Evolutionary conservation across 2,888 invertebrate genomes (phyloP), one percentile per base, ranked within the genome.

Genomic region (Pyrgus malvae): DNA sequence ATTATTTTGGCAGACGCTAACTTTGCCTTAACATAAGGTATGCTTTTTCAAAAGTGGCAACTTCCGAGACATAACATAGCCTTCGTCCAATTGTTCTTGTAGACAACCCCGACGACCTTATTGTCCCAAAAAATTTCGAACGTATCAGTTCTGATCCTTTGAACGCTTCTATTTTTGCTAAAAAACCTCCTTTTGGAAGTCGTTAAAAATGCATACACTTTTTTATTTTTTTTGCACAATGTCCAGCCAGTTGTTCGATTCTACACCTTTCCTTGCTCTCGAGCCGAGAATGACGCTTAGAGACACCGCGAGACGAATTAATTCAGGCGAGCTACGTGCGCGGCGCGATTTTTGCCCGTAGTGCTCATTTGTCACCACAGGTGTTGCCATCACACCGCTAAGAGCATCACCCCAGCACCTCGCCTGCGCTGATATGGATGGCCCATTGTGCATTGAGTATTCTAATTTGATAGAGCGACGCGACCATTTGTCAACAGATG

Each of bases 251-350:
- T 21, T 21, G 21, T 21, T 4, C 6, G 21, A n/a, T 21, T 29
- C 29, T 61, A 54, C 17, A 5, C 35, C 12, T 35, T 70, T 66
- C 31, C 2, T 45, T 51, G 5, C 53, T 59, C 71, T 60, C 57
- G 57, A 58, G 41, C 25, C 29, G 46, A 67, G 69, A 69, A 74
- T 80, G 84, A 81, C 78, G 77, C 78, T 77, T 68, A 80, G 81
- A 85, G 89, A 88, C 85, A 83, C 76, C 84, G 77, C 75, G 82
- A 83, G 83, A 88, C 83, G 86, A 87, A 90, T 89, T 90, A 90
- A 89, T 90, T 86, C 81, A 78, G 80, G 77, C 78, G 72, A 79
- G 78, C 66, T 76, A 76, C 78, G 76, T 66, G 75, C 66, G 74
- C 68, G 71, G 63, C 70, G 76, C 84, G 85, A 83, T 88, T 88